Percentiles rank a stretch among this genome's conserved stretches.
Evolutionary conservation across 2,888 invertebrate species (phyloP).

Genomic region (Sisyra nigra): DNA sequence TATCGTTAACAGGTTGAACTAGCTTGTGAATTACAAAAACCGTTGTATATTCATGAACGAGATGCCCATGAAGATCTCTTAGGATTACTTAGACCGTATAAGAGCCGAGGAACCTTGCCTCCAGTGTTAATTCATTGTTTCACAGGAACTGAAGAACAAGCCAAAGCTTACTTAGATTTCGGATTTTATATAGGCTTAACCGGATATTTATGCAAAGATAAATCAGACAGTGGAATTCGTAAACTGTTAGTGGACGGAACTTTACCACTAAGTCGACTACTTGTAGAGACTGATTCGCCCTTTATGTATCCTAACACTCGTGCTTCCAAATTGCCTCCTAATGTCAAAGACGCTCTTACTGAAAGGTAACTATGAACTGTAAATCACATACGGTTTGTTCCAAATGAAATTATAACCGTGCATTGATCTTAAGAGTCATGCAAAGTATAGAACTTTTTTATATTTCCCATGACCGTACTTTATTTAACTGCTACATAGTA

Average conservation of each 20-base stretch:
- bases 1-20: constrained; percentile 48
- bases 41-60: constrained; percentile 80
- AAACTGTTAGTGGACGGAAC: constrained; percentile 64
- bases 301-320: constrained; percentile 93
- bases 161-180: constrained; percentile 62
- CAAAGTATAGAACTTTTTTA: too few species aligned
- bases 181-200: constrained; percentile 77
- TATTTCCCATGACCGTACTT: too few species aligned
- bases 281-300: constrained; percentile 88
- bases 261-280: constrained; percentile 65
- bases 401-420: not conserved
- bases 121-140: constrained; percentile 82
- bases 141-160: constrained; percentile 76
- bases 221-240: constrained; percentile 78
- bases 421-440: too few species aligned
- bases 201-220: constrained; percentile 81
- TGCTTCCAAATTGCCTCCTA: constrained; percentile 77
- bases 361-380: constrained; percentile 44
- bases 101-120: constrained; percentile 36
- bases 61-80: constrained; percentile 79
- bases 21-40: constrained; percentile 74
- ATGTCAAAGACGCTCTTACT: constrained; percentile 75
- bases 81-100: constrained; percentile 44
- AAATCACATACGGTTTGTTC: not conserved
- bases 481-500: too few species aligned